Conservation (phyloP, 2,797 vertebrate genomes). For the Sebastes goodei region DNA sequence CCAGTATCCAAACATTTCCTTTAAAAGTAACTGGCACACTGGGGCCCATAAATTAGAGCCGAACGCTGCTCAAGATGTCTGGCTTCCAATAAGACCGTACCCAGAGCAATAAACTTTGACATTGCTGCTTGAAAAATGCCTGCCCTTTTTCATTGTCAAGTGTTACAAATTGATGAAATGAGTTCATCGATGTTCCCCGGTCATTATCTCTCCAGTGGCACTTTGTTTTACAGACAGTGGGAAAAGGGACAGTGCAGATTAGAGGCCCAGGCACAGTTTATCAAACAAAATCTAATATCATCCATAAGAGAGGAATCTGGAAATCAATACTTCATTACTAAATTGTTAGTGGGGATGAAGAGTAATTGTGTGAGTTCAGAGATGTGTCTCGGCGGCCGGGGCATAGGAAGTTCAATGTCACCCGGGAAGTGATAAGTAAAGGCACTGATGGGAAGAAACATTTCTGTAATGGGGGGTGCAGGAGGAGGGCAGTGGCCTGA, state of each 20-base stretch:
- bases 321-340: slow-evolving; percentile 99
- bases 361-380: slow-evolving; percentile 91
- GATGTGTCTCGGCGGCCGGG: slow-evolving; percentile 89
- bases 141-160: slow-evolving; percentile 92
- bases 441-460: slow-evolving; percentile 87
- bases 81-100: slow-evolving; percentile 89
- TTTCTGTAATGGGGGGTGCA: slow-evolving; percentile 79
- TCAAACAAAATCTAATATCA: slow-evolving; percentile 99
- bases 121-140: slow-evolving; percentile 91
- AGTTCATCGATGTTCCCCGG: slow-evolving; percentile 93
- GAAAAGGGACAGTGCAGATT: slow-evolving; percentile 87
- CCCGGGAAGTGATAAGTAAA: slow-evolving; percentile 83
- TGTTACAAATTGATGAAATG: slow-evolving; percentile 97
- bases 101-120: slow-evolving; percentile 92
- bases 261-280: slow-evolving; percentile 93
- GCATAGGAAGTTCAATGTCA: slow-evolving; percentile 92
- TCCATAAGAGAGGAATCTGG: slow-evolving; percentile 97
- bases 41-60: slow-evolving; percentile 96
- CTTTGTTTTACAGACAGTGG: slow-evolving; percentile 96
- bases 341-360: slow-evolving; percentile 99
- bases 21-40: slow-evolving; percentile 95
- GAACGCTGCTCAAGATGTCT: slow-evolving; percentile 91
- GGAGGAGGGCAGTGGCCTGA: slow-evolving; percentile 68
- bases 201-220: slow-evolving; percentile 96
- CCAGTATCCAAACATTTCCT: slow-evolving; percentile 99